phyloP scores from a whole-genome alignment of 2,888 invertebrate genomes.

The Eristalis tenax region DNA sequence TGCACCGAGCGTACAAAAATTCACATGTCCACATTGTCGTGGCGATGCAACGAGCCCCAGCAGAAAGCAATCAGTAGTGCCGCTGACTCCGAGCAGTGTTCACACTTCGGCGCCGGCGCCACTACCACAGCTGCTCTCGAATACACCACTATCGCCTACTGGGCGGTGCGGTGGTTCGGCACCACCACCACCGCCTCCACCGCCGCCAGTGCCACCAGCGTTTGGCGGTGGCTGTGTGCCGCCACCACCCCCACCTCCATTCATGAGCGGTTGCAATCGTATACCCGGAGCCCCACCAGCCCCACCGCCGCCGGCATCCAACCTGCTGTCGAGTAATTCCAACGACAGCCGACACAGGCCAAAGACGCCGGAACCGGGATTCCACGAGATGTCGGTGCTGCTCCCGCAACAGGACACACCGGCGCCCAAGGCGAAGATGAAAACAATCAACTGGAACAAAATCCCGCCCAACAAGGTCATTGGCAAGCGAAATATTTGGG shows the following conservation, averaged over 20 bases:
- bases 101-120: constrained; percentile 74
- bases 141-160: constrained; percentile 63
- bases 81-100: constrained; percentile 73
- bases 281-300: constrained; percentile 79
- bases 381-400: constrained; percentile 80
- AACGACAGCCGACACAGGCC: constrained; percentile 71
- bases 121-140: constrained; percentile 37
- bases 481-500: constrained; percentile 96
- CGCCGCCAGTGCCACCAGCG: constrained; percentile 79
- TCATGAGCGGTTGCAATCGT: constrained; percentile 75
- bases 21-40: constrained; percentile 84
- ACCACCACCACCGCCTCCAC: constrained; percentile 82
- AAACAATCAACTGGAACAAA: constrained; percentile 98
- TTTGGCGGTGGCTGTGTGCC: constrained; percentile 74
- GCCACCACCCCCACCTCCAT: constrained; percentile 83
- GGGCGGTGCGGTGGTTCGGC: constrained; percentile 54
- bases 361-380: constrained; percentile 76
- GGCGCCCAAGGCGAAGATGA: constrained; percentile 97
- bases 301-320: constrained; percentile 79
- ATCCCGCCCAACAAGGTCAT: constrained; percentile 95
- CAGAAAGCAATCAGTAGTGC: constrained; percentile 84
- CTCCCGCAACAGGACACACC: constrained; percentile 96
- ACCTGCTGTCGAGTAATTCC: constrained; percentile 73
- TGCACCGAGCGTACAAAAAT: constrained; percentile 88
- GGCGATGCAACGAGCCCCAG: constrained; percentile 83